Evolutionary conservation across 1,140 invertebrate species (phyloP), one percentile per base, ranked within the genome.

Genomic region (Thaumatotibia leucotreta): DNA sequence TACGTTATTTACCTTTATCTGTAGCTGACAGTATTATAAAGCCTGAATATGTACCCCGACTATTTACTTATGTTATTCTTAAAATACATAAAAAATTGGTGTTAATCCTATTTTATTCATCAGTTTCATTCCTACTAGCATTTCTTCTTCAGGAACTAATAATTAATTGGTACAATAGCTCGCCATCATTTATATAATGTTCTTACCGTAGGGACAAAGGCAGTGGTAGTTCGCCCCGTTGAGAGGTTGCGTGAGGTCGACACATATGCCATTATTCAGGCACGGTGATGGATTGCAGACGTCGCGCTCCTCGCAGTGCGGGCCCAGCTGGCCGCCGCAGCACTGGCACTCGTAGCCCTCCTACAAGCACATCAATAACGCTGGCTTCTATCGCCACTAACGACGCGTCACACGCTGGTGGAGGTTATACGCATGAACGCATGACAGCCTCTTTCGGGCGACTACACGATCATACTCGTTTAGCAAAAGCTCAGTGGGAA

Each of bases 191-290:
- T 45, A 17, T 11, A 39, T 33, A 33, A 63, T 67, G 23, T 58
- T 84, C 87, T 89, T 92, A 95, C 94, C 95, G 73, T 95, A 96
- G 64, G 95, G 95, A 91, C 95, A 96, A 17, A 95, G 91, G 77
- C 95, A 96, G 76, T 94, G 93, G 85, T 95, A 96, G 63, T 92
- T 94, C 78, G 92, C 93, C 61, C 93, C 93, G 75, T 95, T 93
- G 77, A 94, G 92, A 65, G 95, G 94, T 83, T 95, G 95, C 63
- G 94, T 93, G 63, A 95, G 93, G 86, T 95, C 95, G 68, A 96
- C 94, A 88, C 97, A 98, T 27, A 94, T 96, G 63, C 95, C 98
- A 75, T 96, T 96, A 88, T 98, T 98, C 66, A 94, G 92, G 82
- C 97, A 99, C 0, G 97, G 95, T 82, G 94, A 94, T 24, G 93